Evolutionary conservation across 2,113 vertebrate genomes (phyloP).

Genomic region (Phycodurus eques): DNA sequence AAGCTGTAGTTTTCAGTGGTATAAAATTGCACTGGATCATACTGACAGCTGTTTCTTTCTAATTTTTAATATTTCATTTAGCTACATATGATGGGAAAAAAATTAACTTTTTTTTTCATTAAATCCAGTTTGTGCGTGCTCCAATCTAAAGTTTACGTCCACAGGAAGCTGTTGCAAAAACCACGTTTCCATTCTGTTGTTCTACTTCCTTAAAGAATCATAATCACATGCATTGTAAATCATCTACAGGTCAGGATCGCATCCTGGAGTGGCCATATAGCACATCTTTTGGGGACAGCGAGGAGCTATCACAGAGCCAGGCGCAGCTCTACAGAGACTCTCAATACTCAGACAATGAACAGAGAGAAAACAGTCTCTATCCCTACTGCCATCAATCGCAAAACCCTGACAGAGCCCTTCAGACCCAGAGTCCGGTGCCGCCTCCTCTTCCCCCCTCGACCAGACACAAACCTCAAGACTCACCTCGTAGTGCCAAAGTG

Average conservation of each 20-base stretch:
- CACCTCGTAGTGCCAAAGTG: conserved; percentile 91
- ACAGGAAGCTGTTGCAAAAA: not conserved
- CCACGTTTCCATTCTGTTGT: too few species aligned
- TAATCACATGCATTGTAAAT: not conserved
- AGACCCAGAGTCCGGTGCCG: conserved; percentile 73
- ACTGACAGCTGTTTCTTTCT: not conserved
- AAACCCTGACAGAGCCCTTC: conserved; percentile 61
- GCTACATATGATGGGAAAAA: not conserved
- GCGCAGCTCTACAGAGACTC: conserved; percentile 76
- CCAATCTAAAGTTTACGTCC: too few species aligned
- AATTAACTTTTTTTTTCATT: not conserved
- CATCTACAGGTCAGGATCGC: conserved; percentile 72
- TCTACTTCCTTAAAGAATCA: not conserved
- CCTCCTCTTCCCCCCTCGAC: conserved; percentile 80
- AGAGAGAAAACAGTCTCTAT: conserved; percentile 80
- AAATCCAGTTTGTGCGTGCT: too few species aligned
- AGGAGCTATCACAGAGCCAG: conserved; percentile 73
- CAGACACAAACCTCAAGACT: conserved; percentile 87
- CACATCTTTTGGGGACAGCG: conserved; percentile 82
- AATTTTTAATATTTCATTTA: not conserved
- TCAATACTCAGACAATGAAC: conserved; percentile 71
- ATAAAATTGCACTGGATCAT: not conserved
- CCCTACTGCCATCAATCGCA: conserved; percentile 78
- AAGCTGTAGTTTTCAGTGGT: too few species aligned
- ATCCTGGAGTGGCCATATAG: conserved; percentile 92